Percentiles rank a stretch among this genome's conserved stretches.
phyloP scores from a whole-genome alignment of 2,888 invertebrate genomes.

The Antheraea assamensis region DNA sequence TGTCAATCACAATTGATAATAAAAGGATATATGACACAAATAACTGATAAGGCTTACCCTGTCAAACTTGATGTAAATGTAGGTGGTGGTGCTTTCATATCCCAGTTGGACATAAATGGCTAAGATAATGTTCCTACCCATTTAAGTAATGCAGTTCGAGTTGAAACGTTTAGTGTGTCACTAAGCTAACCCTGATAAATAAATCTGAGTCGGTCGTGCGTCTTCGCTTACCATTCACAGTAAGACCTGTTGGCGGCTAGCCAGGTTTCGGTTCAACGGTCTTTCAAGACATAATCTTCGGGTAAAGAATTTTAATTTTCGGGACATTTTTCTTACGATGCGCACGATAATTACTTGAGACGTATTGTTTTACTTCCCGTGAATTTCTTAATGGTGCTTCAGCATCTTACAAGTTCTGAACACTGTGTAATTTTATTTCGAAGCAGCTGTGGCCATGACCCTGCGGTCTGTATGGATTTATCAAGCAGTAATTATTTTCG shows the following conservation, averaged over 20 bases:
- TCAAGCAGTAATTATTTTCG: background rate
- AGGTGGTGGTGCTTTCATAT: constrained; percentile 18
- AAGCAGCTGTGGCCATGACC: too few species aligned
- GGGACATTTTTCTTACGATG: constrained; percentile 39
- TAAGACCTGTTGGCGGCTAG: constrained; percentile 61
- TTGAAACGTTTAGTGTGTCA: constrained; percentile 48
- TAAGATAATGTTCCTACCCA: constrained; percentile 31
- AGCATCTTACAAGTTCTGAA: background rate
- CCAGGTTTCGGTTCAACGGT: constrained; percentile 57
- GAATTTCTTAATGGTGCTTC: background rate
- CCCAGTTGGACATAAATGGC: constrained; percentile 28
- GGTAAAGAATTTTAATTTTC: constrained; percentile 63
- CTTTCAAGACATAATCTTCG: constrained; percentile 50
- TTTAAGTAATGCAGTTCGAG: constrained; percentile 26
- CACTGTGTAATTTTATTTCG: too few species aligned
- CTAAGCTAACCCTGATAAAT: constrained; percentile 62
- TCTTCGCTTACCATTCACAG: constrained; percentile 49
- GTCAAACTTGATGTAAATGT: constrained; percentile 27
- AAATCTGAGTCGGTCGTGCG: constrained; percentile 54
- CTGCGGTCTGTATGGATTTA: background rate
- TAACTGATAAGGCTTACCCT: constrained; percentile 42
- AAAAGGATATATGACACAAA: constrained; percentile 9
- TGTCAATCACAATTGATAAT: constrained; percentile 9
- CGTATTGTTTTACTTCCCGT: background rate
- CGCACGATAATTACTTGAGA: constrained; percentile 35